Evolutionary conservation across 2,797 vertebrate species (phyloP).

Genomic region (Mallotus villosus): DNA sequence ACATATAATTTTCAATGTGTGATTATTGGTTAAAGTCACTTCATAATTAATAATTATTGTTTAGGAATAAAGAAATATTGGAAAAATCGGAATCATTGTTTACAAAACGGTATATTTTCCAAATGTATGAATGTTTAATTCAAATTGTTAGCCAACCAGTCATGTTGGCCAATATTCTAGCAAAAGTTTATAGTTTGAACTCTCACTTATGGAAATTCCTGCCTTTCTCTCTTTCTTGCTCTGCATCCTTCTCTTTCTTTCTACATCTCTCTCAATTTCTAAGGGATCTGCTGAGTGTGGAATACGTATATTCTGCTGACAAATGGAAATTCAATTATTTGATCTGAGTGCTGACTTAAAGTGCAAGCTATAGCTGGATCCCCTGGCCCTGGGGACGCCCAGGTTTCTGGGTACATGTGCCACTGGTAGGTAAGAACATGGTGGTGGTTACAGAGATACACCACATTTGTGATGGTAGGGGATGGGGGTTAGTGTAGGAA

Average conservation of each 20-base stretch:
- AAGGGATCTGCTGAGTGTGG: slow-evolving; percentile 40
- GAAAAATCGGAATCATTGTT: too few relatives aligned
- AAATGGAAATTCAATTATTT: slow-evolving; percentile 61
- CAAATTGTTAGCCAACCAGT: too few relatives aligned
- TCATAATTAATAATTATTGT: not conserved
- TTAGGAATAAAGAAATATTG: not conserved
- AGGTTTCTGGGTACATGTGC: not conserved
- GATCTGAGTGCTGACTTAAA: slow-evolving; percentile 63
- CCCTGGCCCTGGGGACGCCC: not conserved
- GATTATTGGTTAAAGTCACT: too few relatives aligned
- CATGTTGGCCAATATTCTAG: too few relatives aligned
- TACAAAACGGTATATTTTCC: too few relatives aligned
- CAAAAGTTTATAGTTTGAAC: not conserved
- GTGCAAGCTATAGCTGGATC: not conserved
- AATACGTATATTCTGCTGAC: slow-evolving; percentile 53
- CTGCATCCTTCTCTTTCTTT: not conserved
- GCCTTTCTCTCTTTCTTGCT: not conserved
- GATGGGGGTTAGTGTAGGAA: too few relatives aligned
- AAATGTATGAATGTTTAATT: too few relatives aligned
- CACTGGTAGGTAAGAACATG: too few relatives aligned
- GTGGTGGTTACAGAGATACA: too few relatives aligned
- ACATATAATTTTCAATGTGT: too few relatives aligned
- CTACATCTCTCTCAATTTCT: slow-evolving; percentile 6
- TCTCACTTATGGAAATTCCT: not conserved
- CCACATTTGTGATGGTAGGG: too few relatives aligned